A percentile compares a stretch with the other conserved stretches of the same genome.
Evolutionary conservation across 2,888 invertebrate genomes (phyloP).

Genomic region (Sesamia inferens): DNA sequence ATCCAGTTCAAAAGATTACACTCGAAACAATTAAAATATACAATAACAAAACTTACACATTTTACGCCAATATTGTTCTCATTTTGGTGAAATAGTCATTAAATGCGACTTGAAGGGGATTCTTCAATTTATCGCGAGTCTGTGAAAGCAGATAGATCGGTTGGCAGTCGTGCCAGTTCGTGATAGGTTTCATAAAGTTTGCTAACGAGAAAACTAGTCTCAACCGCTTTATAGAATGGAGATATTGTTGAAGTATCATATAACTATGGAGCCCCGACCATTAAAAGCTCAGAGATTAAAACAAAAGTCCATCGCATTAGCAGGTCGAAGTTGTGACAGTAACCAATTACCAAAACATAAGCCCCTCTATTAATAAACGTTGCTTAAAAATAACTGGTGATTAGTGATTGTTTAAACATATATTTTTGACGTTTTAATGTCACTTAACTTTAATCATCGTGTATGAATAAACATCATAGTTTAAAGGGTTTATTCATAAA

Average conservation of each 20-base stretch:
- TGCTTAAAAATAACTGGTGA: no score
- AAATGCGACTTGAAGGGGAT: slow-evolving; percentile 27
- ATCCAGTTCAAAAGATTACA: background rate
- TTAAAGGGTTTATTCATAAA: no score
- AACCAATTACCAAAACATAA: slow-evolving; percentile 34
- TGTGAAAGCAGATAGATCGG: slow-evolving; percentile 28
- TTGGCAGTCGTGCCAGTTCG: slow-evolving; percentile 45
- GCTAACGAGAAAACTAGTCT: slow-evolving; percentile 61
- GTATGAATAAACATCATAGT: no score
- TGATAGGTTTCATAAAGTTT: slow-evolving; percentile 65
- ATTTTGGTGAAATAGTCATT: slow-evolving; percentile 22
- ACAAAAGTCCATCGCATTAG: slow-evolving; percentile 39
- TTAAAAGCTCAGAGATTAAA: slow-evolving; percentile 42
- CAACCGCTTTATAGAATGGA: slow-evolving; percentile 55
- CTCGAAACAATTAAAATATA: slow-evolving; percentile 6
- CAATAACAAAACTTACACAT: slow-evolving; percentile 6
- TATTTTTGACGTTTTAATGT: no score
- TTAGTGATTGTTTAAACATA: no score
- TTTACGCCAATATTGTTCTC: slow-evolving; percentile 17
- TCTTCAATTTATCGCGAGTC: slow-evolving; percentile 34
- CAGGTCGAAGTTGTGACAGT: slow-evolving; percentile 31
- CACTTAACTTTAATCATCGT: no score
- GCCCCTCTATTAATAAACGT: no score
- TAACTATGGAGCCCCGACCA: slow-evolving; percentile 40
- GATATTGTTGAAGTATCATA: slow-evolving; percentile 57